Evolutionary conservation across 1,140 invertebrate genomes (phyloP).

Genomic region (Drosophila lini): DNA sequence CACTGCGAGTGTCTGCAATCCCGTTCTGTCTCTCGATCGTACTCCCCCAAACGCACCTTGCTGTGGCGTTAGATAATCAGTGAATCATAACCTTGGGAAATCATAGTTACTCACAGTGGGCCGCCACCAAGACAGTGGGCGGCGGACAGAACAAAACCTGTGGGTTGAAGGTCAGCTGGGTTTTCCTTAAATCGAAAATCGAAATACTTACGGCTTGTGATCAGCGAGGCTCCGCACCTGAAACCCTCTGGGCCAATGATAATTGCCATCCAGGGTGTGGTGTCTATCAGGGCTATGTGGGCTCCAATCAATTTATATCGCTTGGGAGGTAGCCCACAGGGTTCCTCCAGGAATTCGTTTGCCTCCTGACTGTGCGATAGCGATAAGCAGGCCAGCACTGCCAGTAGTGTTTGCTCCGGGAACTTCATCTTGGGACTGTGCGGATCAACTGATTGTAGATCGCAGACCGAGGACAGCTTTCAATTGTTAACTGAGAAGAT

Average conservation of each 20-base stretch:
- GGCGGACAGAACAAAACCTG: conserved; percentile 13
- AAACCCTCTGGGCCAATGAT: background rate
- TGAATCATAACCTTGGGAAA: background rate
- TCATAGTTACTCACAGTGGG: conserved; percentile 1
- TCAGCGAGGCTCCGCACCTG: conserved; percentile 5
- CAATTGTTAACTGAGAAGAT: background rate
- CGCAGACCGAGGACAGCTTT: background rate
- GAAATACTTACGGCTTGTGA: conserved; percentile 15
- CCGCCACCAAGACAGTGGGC: background rate
- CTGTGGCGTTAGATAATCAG: background rate
- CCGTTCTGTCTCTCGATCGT: background rate
- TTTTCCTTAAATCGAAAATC: too few relatives aligned
- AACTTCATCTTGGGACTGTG: background rate
- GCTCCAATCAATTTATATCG: background rate
- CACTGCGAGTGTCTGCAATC: background rate
- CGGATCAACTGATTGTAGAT: background rate
- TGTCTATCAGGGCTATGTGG: background rate
- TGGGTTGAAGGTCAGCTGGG: too few relatives aligned
- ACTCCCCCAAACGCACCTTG: conserved; percentile 4
- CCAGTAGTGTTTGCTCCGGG: background rate
- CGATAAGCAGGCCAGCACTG: background rate
- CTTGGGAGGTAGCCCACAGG: background rate
- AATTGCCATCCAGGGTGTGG: conserved; percentile 14
- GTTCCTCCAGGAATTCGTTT: conserved; percentile 1
- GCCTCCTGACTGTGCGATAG: background rate